Evolutionary conservation across 64 coral and sea anemone species (phyloP).

Genomic region (Orbicella faveolata): DNA sequence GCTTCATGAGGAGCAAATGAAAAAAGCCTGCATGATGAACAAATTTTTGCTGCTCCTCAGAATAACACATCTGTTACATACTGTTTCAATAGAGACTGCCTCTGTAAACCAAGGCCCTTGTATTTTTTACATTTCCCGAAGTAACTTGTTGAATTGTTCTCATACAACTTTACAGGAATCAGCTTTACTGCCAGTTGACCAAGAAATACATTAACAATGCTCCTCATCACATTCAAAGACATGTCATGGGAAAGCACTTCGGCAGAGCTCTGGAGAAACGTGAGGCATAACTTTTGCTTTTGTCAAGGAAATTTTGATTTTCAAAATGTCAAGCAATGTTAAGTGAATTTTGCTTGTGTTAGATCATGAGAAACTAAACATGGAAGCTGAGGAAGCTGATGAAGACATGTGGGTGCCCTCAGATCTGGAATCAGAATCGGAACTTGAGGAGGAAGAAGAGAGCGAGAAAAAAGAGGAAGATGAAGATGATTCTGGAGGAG

Average conservation of each 20-base stretch:
- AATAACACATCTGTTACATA: too few species aligned
- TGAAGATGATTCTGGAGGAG: constrained; percentile 21
- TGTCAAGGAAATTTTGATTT: background rate
- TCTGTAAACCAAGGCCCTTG: too few species aligned
- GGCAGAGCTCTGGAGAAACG: constrained; percentile 56
- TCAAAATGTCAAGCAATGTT: background rate
- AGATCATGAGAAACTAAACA: constrained; percentile 33
- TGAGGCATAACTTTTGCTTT: constrained; percentile 5
- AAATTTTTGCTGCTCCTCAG: too few species aligned
- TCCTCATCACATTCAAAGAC: constrained; percentile 84
- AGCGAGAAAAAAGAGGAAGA: background rate
- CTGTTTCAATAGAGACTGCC: too few species aligned
- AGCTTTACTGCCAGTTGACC: constrained; percentile 81
- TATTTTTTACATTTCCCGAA: too few species aligned
- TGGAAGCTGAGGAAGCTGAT: constrained; percentile 6
- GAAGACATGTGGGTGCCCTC: constrained; percentile 70
- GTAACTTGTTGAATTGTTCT: too few species aligned
- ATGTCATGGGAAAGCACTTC: constrained; percentile 80
- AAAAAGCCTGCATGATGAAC: too few species aligned
- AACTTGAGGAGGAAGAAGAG: background rate
- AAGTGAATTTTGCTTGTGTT: background rate
- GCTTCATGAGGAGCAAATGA: too few species aligned
- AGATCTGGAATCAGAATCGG: constrained; percentile 62
- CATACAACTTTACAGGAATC: constrained; percentile 31
- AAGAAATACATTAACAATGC: constrained; percentile 82